Percentiles rank a stretch among this genome's conserved stretches.
These are phyloP conservation scores for Taxidea taxus DNA, from an alignment of 2,113 vertebrate genomes.

Conservation along the genomic window DNA sequence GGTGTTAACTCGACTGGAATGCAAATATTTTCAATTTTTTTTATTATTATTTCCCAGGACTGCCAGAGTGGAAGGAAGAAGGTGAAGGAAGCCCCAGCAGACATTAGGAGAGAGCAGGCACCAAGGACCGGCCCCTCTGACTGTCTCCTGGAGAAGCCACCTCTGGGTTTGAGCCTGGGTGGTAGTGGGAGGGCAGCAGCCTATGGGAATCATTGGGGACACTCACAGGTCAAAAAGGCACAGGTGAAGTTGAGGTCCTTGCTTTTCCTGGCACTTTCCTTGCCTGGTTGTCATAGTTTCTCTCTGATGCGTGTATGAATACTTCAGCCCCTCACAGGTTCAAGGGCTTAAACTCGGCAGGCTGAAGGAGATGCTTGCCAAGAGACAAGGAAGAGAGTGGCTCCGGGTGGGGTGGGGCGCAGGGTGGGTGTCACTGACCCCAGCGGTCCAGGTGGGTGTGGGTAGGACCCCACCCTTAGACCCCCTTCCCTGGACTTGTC, in stretches of 20 bases:
- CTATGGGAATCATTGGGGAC: background rate
- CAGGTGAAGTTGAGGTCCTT: background rate
- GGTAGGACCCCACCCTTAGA: background rate
- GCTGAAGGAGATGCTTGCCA: background rate
- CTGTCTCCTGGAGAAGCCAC: background rate
- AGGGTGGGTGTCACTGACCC: background rate
- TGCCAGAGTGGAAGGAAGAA: background rate
- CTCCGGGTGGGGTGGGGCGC: background rate
- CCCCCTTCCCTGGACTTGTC: background rate
- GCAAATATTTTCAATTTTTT: constrained; percentile 59
- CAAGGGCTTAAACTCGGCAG: background rate
- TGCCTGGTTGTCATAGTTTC: background rate
- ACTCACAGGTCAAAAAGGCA: background rate
- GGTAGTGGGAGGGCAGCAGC: background rate
- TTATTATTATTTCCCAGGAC: constrained; percentile 58
- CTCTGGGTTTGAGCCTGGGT: background rate
- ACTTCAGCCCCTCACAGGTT: background rate
- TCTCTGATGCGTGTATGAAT: background rate
- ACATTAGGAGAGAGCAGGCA: background rate
- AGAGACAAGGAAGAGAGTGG: background rate
- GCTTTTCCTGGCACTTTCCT: background rate
- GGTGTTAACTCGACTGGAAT: constrained; percentile 68
- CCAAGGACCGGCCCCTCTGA: background rate
- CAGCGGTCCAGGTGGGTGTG: background rate
- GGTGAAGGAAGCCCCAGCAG: background rate